A percentile compares a stretch with the other conserved stretches of the same genome.
Conservation (phyloP, 1,140 invertebrate species). For the Wiebesia pumilae region DNA sequence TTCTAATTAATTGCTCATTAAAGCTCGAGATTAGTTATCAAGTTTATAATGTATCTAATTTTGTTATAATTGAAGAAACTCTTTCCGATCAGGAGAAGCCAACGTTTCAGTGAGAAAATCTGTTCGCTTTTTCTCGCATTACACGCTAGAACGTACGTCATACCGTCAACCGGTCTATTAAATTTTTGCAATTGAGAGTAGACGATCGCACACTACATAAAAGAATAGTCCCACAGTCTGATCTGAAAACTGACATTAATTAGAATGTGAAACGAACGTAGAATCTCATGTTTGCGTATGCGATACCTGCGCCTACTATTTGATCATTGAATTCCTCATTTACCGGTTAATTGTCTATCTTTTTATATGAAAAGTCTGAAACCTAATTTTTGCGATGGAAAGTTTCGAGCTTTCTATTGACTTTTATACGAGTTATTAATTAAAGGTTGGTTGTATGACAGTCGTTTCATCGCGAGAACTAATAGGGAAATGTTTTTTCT, state of each 20-base stretch:
- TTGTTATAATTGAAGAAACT: neutral
- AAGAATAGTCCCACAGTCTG: neutral
- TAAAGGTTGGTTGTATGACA: neutral
- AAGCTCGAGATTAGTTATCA: too few relatives aligned
- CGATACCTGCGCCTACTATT: neutral
- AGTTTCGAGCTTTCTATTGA: neutral
- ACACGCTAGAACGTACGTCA: neutral
- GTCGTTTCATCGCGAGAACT: neutral
- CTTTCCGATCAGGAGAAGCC: neutral
- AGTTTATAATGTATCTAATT: neutral
- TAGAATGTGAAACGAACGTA: neutral
- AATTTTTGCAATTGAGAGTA: slow-evolving; percentile 37
- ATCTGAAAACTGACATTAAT: slow-evolving; percentile 15
- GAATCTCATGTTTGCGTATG: neutral
- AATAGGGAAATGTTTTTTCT: neutral
- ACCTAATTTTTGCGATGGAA: neutral
- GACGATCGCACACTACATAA: neutral
- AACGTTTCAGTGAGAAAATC: neutral
- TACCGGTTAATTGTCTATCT: neutral
- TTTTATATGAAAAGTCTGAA: neutral
- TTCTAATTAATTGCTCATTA: too few relatives aligned
- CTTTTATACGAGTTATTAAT: neutral
- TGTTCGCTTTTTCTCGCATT: slow-evolving; percentile 2
- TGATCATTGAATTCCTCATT: neutral
- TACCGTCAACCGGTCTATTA: slow-evolving; percentile 18